Evolutionary conservation across 1,140 invertebrate genomes (phyloP).

Genomic region (Pemphigus obesinymphae): DNA sequence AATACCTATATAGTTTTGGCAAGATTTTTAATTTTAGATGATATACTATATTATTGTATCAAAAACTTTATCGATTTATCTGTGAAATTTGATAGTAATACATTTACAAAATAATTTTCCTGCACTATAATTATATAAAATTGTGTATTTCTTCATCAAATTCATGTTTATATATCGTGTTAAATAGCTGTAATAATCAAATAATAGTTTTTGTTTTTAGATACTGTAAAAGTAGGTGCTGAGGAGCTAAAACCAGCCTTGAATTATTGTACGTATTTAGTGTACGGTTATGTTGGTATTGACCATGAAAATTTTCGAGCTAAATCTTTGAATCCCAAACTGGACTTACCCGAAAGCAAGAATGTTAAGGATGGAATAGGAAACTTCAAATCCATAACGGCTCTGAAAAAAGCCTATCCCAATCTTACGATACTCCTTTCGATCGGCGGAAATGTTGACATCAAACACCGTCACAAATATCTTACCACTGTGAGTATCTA

Average conservation of each 20-base stretch:
- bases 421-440: slow-evolving; percentile 71
- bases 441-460: slow-evolving; percentile 67
- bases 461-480: slow-evolving; percentile 62
- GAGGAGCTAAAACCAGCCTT: slow-evolving; percentile 68
- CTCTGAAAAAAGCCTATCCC: slow-evolving; percentile 66
- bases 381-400: slow-evolving; percentile 64
- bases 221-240: slow-evolving; percentile 71
- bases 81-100: no score
- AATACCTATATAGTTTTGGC: no score
- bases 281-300: slow-evolving; percentile 81
- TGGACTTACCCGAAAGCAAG: slow-evolving; percentile 60
- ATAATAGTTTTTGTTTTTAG: slow-evolving; percentile 54
- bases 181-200: no score
- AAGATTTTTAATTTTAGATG: no score
- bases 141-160: no score
- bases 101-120: no score
- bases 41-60: no score
- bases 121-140: no score
- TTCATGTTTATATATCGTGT: no score
- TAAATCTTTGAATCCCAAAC: slow-evolving; percentile 62
- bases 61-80: no score
- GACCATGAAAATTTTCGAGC: slow-evolving; percentile 65
- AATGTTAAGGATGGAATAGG: slow-evolving; percentile 55
- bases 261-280: slow-evolving; percentile 74
- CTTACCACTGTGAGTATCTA: slow-evolving; percentile 57